Evolutionary conservation across 1,140 invertebrate genomes (phyloP).

Genomic region (Orius insidiosus): DNA sequence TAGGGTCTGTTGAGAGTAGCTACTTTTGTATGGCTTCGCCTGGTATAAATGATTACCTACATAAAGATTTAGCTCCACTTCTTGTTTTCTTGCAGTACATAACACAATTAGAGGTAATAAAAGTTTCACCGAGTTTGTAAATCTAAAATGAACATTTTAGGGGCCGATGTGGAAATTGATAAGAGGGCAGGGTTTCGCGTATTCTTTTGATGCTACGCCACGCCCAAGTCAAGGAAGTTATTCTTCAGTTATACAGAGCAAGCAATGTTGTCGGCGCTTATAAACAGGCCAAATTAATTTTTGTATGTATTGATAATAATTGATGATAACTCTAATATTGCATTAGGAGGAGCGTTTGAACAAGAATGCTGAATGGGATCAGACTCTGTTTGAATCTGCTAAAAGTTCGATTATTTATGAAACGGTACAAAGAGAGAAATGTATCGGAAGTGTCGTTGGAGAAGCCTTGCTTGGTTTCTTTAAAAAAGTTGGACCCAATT

Average conservation of each 20-base stretch:
- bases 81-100: constrained; percentile 71
- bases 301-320: constrained; percentile 34
- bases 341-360: constrained; percentile 44
- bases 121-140: not conserved
- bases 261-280: constrained; percentile 61
- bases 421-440: constrained; percentile 62
- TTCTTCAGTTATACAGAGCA: constrained; percentile 52
- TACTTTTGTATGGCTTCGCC: constrained; percentile 50
- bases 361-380: constrained; percentile 42
- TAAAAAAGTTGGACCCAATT: constrained; percentile 42
- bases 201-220: constrained; percentile 46
- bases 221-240: constrained; percentile 49
- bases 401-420: constrained; percentile 72
- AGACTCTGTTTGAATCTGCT: constrained; percentile 58
- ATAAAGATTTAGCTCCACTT: constrained; percentile 52
- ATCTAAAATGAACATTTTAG: constrained; percentile 27
- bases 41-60: constrained; percentile 40
- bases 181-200: constrained; percentile 68
- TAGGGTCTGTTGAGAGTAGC: constrained; percentile 65
- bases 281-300: constrained; percentile 50
- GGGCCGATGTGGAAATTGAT: constrained; percentile 78
- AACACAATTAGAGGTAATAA: constrained; percentile 56
- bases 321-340: not conserved
- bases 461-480: constrained; percentile 57
- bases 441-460: constrained; percentile 46